Percentiles rank a stretch among this genome's conserved stretches.
phyloP scores from a whole-genome alignment of 2,797 vertebrate species.

The Chelonia mydas region DNA sequence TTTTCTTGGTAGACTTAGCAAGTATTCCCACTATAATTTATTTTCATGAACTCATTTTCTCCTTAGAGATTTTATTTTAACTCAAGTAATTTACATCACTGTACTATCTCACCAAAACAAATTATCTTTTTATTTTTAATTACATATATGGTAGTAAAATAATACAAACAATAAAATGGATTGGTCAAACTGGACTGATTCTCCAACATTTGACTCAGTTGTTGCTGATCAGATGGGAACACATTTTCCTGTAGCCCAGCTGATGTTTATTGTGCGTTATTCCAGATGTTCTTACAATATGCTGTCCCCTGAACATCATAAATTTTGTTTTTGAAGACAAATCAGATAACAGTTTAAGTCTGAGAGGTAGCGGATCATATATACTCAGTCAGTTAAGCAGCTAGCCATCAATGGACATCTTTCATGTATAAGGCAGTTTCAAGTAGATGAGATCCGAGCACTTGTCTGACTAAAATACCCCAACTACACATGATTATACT shows the following conservation, averaged over 20 bases:
- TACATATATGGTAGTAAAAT: not conserved
- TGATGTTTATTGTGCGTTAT: constrained; percentile 66
- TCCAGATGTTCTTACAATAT: not conserved
- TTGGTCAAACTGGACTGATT: constrained; percentile 24
- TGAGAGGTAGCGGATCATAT: constrained; percentile 55
- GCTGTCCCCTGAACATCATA: constrained; percentile 55
- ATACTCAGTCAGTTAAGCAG: constrained; percentile 66
- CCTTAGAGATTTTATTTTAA: not conserved
- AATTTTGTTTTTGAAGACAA: constrained; percentile 72
- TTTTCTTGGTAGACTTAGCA: not conserved
- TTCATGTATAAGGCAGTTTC: constrained; percentile 73
- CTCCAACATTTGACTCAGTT: constrained; percentile 12
- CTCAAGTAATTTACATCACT: not conserved
- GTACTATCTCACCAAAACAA: not conserved
- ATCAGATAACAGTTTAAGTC: constrained; percentile 67
- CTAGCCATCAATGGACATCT: constrained; percentile 69
- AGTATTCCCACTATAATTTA: not conserved
- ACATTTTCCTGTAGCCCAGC: constrained; percentile 53
- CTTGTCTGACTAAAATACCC: constrained; percentile 60
- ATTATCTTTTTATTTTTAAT: not conserved
- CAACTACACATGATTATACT: constrained; percentile 57
- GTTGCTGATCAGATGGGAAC: constrained; percentile 22
- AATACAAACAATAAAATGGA: constrained; percentile 6
- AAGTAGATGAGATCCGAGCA: constrained; percentile 62
- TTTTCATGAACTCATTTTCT: not conserved